phyloP scores from a whole-genome alignment of 2,113 vertebrate genomes.

The Octodon degus region DNA sequence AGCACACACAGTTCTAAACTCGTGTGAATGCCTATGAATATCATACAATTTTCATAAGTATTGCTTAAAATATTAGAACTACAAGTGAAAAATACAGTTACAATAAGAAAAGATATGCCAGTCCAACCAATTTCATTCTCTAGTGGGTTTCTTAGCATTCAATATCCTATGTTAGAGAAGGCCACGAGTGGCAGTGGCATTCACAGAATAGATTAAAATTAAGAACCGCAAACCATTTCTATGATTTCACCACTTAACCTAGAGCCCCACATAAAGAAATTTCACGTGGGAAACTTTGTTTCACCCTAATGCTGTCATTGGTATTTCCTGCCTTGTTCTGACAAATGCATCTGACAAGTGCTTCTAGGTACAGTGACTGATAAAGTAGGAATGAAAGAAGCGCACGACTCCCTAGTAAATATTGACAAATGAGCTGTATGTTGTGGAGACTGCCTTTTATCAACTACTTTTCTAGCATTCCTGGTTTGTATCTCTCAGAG shows the following conservation, averaged over 20 bases:
- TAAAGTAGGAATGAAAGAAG: background rate
- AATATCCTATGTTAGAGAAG: background rate
- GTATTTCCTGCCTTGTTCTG: background rate
- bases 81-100: background rate
- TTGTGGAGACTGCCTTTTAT: background rate
- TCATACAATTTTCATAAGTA: background rate
- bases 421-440: background rate
- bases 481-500: background rate
- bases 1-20: constrained; percentile 25
- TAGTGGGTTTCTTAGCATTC: background rate
- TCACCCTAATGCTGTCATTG: background rate
- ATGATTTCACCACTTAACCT: background rate
- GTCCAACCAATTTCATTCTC: constrained; percentile 34
- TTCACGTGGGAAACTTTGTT: background rate
- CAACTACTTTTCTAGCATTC: background rate
- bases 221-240: background rate
- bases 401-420: background rate
- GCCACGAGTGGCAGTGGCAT: background rate
- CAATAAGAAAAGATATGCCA: background rate
- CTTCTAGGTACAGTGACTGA: background rate
- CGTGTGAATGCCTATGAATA: background rate
- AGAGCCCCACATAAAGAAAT: background rate
- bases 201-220: background rate
- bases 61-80: constrained; percentile 31
- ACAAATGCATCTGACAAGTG: background rate